Evolutionary conservation across 2,113 vertebrate genomes (phyloP).

Genomic region (Nyctibius bracteatus): DNA sequence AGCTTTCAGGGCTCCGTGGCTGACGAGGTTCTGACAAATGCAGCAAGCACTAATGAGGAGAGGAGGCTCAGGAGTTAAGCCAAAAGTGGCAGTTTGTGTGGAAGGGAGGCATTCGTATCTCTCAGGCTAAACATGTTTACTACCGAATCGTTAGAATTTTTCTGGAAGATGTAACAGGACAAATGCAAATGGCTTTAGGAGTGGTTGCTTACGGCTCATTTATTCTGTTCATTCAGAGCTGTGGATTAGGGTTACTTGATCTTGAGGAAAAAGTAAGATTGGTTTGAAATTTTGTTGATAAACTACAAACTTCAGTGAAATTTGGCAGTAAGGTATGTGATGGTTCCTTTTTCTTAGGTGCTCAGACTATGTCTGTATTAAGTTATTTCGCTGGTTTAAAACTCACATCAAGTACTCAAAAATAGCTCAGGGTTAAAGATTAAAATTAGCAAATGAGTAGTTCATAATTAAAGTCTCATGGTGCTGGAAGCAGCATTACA

Average conservation of each 20-base stretch:
- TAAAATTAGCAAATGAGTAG: slow-evolving; percentile 19
- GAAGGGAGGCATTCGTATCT: neutral
- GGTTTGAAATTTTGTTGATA: neutral
- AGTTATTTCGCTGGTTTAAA: neutral
- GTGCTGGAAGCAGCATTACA: neutral
- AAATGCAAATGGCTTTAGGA: neutral
- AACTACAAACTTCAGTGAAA: neutral
- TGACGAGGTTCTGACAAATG: neutral
- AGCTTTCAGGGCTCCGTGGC: accelerated
- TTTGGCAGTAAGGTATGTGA: neutral
- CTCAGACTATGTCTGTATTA: neutral
- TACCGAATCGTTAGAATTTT: neutral
- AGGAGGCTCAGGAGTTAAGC: neutral
- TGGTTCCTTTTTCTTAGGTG: neutral
- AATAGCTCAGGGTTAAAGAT: slow-evolving; percentile 25
- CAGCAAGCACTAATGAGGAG: neutral
- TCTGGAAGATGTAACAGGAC: neutral
- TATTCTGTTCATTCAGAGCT: neutral
- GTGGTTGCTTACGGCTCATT: neutral
- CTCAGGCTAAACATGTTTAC: neutral
- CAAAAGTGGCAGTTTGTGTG: neutral
- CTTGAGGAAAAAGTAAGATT: neutral
- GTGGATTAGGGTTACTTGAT: neutral
- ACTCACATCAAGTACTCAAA: neutral
- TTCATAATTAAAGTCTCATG: slow-evolving; percentile 12